Evolutionary conservation across 2,113 vertebrate genomes (phyloP), one percentile per base, ranked within the genome.

Genomic region (Jaculus jaculus): DNA sequence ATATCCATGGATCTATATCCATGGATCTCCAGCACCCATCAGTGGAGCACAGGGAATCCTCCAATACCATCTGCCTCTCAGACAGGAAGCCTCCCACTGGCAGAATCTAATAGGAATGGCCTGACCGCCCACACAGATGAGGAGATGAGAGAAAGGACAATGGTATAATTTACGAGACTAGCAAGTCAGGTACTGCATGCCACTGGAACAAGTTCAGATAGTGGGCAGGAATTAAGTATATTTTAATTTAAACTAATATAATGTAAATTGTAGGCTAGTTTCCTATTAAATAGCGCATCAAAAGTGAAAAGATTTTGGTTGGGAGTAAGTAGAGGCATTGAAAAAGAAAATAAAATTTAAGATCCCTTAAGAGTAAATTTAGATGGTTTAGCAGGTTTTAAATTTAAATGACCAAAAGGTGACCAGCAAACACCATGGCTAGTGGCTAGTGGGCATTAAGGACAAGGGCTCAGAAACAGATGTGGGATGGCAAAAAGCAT

Each of bases 241-340:
- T 51, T 90, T 89, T 81, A 92, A 87, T 91, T 34, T 66, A 60
- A 89, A 54, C 85, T 73, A 0, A 20, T 77, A 84, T 79, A 77
- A 63, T 74, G 47, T 51, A 51, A 51, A 51, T 51, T 51, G 51
- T 51, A 74, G 34, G 21, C 47, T 92, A 12, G 4, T 88, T 92
- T 77, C 34, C 21, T 93, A 90, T 58, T 61, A 69, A 90, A 73
- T 78, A 73, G 13, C 5, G n/a, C 5, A 58, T 68, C 10, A 92
- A 86, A 65, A 80, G 74, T 60, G n/a, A n/a, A 24, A 66, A 61
- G 66, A 65, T 78, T 90, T 87, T 87, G 72, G 12, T 87, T 37
- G 21, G 28, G 12, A 39, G 3, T 84, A 28, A 61, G 15, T 60
- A 65, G 54, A 93, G 39, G 24, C 54, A 63, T 87, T 95, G 51